Conservation (phyloP, 2,113 vertebrate species). For the Perca fluviatilis region DNA sequence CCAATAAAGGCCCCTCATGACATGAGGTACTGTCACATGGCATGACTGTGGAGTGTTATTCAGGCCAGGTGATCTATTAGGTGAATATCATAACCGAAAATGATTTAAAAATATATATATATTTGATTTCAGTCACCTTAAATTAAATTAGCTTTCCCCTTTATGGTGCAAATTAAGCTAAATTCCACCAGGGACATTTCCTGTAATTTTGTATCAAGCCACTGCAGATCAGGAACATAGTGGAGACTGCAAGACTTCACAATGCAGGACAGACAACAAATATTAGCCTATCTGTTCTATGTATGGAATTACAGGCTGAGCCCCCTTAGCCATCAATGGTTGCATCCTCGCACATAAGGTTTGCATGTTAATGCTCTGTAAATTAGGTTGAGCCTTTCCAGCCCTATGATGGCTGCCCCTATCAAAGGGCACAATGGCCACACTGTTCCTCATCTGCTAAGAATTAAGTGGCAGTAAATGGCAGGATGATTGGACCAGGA, state of each 20-base stretch:
- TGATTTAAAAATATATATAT: too few species aligned
- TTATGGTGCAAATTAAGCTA: neutral
- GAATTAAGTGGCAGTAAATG: neutral
- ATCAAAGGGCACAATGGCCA: constrained; percentile 23
- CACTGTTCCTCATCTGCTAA: neutral
- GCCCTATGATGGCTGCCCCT: neutral
- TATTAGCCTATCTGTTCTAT: constrained; percentile 14
- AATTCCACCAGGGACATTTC: neutral
- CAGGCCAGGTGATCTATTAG: neutral
- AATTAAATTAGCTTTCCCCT: neutral
- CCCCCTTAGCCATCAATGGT: constrained; percentile 1
- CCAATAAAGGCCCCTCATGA: constrained; percentile 26
- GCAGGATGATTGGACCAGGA: neutral
- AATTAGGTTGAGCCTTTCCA: constrained; percentile 18
- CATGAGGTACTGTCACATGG: constrained; percentile 44
- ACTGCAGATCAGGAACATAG: constrained; percentile 5
- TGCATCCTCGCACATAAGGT: constrained; percentile 8
- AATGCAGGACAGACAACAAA: constrained; percentile 19
- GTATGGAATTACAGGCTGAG: constrained; percentile 3
- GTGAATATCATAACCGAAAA: neutral
- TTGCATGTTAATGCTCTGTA: constrained; percentile 4
- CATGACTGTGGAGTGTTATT: constrained; percentile 1
- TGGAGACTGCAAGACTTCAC: neutral
- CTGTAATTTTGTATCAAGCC: neutral
- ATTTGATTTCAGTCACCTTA: neutral